Evolutionary conservation across 2,888 invertebrate species (phyloP).

Genomic region (Athripsodes cinereus): DNA sequence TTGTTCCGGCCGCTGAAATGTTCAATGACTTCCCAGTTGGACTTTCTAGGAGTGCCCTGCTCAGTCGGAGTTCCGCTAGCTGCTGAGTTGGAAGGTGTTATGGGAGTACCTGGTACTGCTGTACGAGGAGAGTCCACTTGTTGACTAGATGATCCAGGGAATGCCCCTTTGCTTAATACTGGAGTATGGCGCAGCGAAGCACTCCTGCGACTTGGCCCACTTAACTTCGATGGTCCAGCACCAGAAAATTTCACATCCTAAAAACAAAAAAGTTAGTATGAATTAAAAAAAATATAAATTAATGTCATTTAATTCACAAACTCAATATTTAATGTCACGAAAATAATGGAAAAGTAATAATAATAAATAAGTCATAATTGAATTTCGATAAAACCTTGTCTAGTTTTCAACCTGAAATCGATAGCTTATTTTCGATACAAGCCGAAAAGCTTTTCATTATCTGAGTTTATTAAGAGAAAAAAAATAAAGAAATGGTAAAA

Average conservation of each 20-base stretch:
- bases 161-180: not conserved
- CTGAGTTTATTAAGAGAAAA: too few relatives aligned
- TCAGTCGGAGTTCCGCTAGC: slow-evolving; percentile 44
- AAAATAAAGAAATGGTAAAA: too few relatives aligned
- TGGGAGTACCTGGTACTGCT: slow-evolving; percentile 38
- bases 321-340: too few relatives aligned
- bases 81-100: slow-evolving; percentile 40
- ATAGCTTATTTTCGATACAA: too few relatives aligned
- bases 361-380: too few relatives aligned
- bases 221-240: not conserved
- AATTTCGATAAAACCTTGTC: too few relatives aligned
- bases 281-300: not conserved
- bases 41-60: slow-evolving; percentile 65
- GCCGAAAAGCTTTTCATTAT: too few relatives aligned
- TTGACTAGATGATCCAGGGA: slow-evolving; percentile 30
- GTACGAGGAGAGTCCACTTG: not conserved
- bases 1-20: slow-evolving; percentile 64
- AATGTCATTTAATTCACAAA: too few relatives aligned
- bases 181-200: slow-evolving; percentile 10
- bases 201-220: slow-evolving; percentile 4
- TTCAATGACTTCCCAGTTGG: slow-evolving; percentile 89
- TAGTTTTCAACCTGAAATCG: too few relatives aligned
- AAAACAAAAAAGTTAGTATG: not conserved
- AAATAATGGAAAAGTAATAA: too few relatives aligned
- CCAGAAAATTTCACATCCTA: slow-evolving; percentile 12